A percentile compares a stretch with the other conserved stretches of the same genome.
phyloP scores from a whole-genome alignment of 2,797 vertebrate species.

The Spizella passerina region DNA sequence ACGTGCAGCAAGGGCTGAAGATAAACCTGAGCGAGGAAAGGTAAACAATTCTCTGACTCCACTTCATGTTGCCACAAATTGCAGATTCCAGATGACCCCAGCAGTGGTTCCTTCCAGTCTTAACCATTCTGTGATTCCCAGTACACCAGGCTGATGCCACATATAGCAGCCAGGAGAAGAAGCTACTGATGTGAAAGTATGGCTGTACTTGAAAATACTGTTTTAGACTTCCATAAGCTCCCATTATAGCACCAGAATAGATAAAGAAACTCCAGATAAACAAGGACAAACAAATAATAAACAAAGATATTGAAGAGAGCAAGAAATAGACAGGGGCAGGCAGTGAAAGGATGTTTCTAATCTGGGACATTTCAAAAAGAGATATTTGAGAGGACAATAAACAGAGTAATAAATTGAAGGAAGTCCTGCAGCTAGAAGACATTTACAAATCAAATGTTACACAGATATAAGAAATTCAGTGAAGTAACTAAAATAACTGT shows the following conservation, averaged over 20 bases:
- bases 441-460: neutral
- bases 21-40: neutral
- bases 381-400: neutral
- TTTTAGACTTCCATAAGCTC: neutral
- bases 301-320: neutral
- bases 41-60: neutral
- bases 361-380: neutral
- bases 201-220: neutral
- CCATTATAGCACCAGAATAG: neutral
- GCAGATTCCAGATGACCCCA: neutral
- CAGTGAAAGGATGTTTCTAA: neutral
- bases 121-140: neutral
- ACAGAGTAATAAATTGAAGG: neutral
- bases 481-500: neutral
- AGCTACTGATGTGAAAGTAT: neutral
- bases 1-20: neutral
- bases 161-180: neutral
- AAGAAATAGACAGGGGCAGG: neutral
- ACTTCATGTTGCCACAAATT: neutral
- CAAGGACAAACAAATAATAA: neutral
- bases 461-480: neutral
- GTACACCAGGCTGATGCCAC: rapidly evolving
- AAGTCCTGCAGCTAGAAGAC: neutral
- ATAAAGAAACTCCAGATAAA: neutral
- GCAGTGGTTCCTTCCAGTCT: neutral